Base-by-base conservation (phyloP, 1,140 invertebrate genomes). In the Piezodorus guildinii region DNA sequence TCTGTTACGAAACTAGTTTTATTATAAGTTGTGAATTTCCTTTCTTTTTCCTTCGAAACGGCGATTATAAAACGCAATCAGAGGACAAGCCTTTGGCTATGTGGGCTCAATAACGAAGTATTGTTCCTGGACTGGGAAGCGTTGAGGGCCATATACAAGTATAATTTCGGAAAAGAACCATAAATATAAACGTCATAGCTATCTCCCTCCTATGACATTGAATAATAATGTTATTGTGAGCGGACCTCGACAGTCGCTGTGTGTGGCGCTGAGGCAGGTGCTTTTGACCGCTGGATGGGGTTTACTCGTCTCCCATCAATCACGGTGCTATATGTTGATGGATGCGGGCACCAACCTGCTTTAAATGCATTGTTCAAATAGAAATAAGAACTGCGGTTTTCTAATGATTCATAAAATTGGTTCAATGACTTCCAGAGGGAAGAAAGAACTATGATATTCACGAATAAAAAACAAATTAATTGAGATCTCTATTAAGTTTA, bases 111-210 rank as follows among this genome's bases (percentile, higher is more conserved):
- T 49, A 49, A 49, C 46, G 46, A 49, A 21, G 46, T 21, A 49
- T 49, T 49, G 46, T 49, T 49, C 46, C n/a, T 21, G 46, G 5
- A 9, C 21, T 21, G 10, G 46, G 21, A 17, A 19, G 46, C 16
- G 21, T 3, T 5, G 10, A 17, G 4, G n/a, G n/a, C 46, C 1
- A 49, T 49, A 49, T 49, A 49, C 46, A 49, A 49, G 46, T 49
- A 49, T 49, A 49, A 49, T 49, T 49, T 49, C n/a, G 46, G n/a
- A 49, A 49, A 49, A 49, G 46, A 49, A 49, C 21, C 46, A 49
- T 49, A 49, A 49, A 49, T 49, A 49, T 19, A 19, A 49, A 49
- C 46, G 46, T 49, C 46, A 49, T 49, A 49, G 46, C 46, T 19
- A 21, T 21, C 46, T 21, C 46, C 17, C 46, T 49, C 3, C 2